Percentiles rank a stretch among this genome's conserved stretches.
These are phyloP conservation scores for Caenorhabditis angaria DNA, from an alignment of 2,888 invertebrate species.

Conservation along the genomic window DNA sequence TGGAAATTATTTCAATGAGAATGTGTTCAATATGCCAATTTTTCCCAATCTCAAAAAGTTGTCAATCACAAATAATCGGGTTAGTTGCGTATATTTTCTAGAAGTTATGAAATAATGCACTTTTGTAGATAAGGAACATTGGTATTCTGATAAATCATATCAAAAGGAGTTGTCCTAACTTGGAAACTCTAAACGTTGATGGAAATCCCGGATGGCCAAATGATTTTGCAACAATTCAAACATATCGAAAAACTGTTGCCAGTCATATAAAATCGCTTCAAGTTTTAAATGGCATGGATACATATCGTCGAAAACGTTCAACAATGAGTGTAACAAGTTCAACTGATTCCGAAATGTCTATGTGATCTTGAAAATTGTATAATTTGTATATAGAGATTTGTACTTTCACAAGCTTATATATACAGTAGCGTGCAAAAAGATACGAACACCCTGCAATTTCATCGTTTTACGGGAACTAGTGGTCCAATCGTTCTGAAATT, in stretches of 20 bases:
- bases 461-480: too few species aligned
- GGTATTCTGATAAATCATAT: background rate
- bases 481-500: too few species aligned
- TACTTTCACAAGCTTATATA: too few species aligned
- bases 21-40: constrained; percentile 56
- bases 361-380: background rate
- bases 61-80: constrained; percentile 46
- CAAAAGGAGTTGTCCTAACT: background rate
- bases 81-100: too few species aligned
- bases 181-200: constrained; percentile 2
- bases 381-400: background rate
- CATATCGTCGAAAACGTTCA: background rate
- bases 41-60: constrained; percentile 51
- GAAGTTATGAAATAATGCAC: background rate
- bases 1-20: constrained; percentile 62
- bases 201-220: constrained; percentile 7
- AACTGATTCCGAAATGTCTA: background rate
- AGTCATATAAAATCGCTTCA: background rate
- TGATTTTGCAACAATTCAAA: background rate
- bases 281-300: background rate
- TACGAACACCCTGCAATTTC: too few species aligned
- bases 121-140: constrained; percentile 8
- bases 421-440: too few species aligned
- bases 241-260: background rate
- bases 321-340: background rate